Percentiles rank a stretch among this genome's conserved stretches.
Evolutionary conservation across 2,113 vertebrate genomes (phyloP).

Genomic region (Copsychus sechellarum): DNA sequence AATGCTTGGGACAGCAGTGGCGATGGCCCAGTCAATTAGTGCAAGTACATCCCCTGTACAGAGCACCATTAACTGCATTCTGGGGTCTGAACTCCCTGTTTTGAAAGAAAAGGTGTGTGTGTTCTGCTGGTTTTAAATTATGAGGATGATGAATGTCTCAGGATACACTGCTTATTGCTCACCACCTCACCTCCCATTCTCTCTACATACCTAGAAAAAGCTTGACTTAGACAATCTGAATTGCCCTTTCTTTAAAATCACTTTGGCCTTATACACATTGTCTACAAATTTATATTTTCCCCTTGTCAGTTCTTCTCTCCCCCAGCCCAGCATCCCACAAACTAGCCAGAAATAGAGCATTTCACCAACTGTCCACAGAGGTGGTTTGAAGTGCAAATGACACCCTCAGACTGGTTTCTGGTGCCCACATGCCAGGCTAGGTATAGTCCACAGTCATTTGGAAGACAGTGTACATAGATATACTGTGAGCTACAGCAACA

Average conservation of each 20-base stretch:
- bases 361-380: background rate
- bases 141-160: background rate
- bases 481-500: background rate
- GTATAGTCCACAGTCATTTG: background rate
- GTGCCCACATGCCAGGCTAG: background rate
- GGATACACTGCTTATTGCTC: background rate
- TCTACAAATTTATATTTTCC: background rate
- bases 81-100: background rate
- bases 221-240: background rate
- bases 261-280: background rate
- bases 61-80: background rate
- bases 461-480: background rate
- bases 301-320: background rate
- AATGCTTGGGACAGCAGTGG: background rate
- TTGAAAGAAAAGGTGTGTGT: background rate
- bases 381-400: background rate
- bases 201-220: background rate
- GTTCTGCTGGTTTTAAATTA: background rate
- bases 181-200: background rate
- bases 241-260: background rate
- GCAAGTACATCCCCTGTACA: background rate
- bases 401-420: background rate
- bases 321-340: background rate
- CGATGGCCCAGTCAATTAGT: background rate
- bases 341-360: background rate